Evolutionary conservation across 2,888 invertebrate genomes (phyloP).

Genomic region (Alentia gelatinosa): DNA sequence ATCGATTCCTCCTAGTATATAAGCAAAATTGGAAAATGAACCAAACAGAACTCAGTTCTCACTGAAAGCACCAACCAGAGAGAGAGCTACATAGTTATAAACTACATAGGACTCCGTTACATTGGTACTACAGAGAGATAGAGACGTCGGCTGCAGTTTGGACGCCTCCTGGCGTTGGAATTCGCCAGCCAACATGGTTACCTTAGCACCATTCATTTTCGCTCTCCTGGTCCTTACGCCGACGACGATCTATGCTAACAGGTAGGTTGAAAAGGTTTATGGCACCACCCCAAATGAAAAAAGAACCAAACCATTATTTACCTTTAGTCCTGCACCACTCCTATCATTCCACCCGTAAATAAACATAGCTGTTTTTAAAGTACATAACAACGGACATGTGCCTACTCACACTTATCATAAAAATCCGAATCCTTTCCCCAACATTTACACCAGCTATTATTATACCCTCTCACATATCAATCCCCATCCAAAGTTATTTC

Average conservation of each 20-base stretch:
- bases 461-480: no score
- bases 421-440: not conserved
- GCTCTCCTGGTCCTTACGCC: not conserved
- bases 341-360: not conserved
- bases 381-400: not conserved
- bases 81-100: no score
- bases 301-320: not conserved
- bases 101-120: no score
- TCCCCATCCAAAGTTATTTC: no score
- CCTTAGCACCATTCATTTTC: not conserved
- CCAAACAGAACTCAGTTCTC: no score
- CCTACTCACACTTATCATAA: not conserved
- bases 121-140: no score
- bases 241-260: conserved; percentile 11
- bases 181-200: not conserved
- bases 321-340: not conserved
- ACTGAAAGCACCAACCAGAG: no score
- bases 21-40: no score
- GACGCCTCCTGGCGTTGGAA: no score
- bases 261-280: not conserved
- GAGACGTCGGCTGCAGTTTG: no score
- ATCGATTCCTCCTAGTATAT: no score
- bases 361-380: not conserved
- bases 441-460: no score
- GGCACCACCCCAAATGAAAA: not conserved